Evolutionary conservation across 2,113 vertebrate genomes (phyloP).

Genomic region (Fulmarus glacialis): DNA sequence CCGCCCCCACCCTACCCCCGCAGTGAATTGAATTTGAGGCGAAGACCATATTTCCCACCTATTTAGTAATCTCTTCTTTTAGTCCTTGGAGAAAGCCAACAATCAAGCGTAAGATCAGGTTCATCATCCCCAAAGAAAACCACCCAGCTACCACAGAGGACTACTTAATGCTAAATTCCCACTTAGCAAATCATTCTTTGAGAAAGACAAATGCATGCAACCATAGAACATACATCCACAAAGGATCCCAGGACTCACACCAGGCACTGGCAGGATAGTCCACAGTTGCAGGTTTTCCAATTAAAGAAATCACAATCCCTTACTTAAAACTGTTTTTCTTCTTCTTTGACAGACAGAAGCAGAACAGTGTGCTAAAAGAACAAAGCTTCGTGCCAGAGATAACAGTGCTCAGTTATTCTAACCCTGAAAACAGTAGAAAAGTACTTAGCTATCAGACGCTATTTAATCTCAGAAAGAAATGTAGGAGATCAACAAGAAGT

Average conservation of each 20-base stretch:
- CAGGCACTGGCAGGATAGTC: neutral
- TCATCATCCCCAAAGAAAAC: neutral
- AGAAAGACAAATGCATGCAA: neutral
- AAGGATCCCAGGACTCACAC: neutral
- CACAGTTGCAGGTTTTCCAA: neutral
- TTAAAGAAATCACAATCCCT: neutral
- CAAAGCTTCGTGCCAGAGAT: neutral
- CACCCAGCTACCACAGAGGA: neutral
- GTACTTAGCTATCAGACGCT: neutral
- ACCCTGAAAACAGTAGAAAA: neutral
- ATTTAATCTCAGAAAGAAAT: neutral
- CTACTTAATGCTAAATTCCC: neutral
- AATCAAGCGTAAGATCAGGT: neutral
- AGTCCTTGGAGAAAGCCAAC: neutral
- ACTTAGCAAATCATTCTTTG: neutral
- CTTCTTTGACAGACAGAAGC: neutral
- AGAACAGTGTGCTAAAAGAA: neutral
- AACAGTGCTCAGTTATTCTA: neutral
- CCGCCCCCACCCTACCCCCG: no score
- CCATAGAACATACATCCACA: fast-evolving
- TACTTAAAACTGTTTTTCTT: neutral
- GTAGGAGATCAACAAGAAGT: neutral
- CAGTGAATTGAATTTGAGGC: neutral
- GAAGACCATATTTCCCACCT: neutral
- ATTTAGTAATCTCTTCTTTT: neutral